These are phyloP conservation scores for Hydropsyche tenuis DNA, from an alignment of 1,140 invertebrate species.

Conservation along the genomic window DNA sequence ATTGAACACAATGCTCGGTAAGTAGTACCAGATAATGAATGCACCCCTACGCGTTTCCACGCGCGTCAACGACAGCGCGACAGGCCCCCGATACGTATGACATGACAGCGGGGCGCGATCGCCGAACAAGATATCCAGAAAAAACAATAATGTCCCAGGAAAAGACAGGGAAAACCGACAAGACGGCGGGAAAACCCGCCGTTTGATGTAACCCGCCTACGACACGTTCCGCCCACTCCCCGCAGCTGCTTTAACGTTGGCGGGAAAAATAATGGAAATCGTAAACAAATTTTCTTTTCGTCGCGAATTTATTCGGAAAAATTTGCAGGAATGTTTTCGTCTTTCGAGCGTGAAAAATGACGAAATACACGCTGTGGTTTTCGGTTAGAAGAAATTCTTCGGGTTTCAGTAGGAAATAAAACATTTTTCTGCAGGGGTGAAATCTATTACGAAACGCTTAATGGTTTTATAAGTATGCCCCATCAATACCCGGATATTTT, in stretches of 20 bases:
- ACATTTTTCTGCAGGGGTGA: conserved; percentile 19
- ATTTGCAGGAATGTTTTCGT: too few species aligned
- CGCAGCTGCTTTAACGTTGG: too few species aligned
- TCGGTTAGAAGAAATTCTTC: too few species aligned
- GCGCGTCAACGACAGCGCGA: conserved; percentile 8
- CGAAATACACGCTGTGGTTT: too few species aligned
- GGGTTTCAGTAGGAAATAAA: background rate
- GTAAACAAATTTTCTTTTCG: conserved; percentile 40
- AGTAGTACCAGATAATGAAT: conserved; percentile 18
- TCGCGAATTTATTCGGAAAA: conserved; percentile 17
- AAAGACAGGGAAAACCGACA: conserved; percentile 41
- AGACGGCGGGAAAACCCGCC: conserved; percentile 2
- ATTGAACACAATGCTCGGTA: background rate
- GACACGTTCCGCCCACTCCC: conserved; percentile 16
- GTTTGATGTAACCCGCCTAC: conserved; percentile 29
- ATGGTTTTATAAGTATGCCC: conserved; percentile 49
- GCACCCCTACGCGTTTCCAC: conserved; percentile 16
- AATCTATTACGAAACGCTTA: conserved; percentile 36
- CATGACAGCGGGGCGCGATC: conserved; percentile 43
- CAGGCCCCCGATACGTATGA: conserved; percentile 32
- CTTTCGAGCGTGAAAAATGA: too few species aligned
- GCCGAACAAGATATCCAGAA: conserved; percentile 44
- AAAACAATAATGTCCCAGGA: conserved; percentile 43
- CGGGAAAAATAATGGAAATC: conserved; percentile 28
- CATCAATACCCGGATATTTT: conserved; percentile 49